Percentiles rank a stretch among this genome's conserved stretches.
Evolutionary conservation across 2,113 vertebrate species (phyloP).

Genomic region (Ranitomeya variabilis): DNA sequence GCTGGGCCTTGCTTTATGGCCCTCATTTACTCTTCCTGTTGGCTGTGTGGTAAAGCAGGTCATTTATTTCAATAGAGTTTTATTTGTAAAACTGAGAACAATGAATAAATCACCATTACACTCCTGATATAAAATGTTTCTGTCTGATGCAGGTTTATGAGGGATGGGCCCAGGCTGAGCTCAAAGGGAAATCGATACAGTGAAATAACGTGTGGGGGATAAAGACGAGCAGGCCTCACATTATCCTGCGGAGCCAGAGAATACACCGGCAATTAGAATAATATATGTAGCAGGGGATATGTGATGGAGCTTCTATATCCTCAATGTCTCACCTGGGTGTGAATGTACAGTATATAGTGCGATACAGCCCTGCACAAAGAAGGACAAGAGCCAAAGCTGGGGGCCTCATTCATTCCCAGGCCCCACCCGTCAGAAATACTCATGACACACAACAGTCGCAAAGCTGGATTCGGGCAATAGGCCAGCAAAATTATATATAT

Average conservation of each 20-base stretch:
- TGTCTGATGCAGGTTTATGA: conserved; percentile 9
- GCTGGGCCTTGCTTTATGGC: conserved; percentile 1
- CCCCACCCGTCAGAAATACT: background rate
- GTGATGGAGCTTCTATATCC: background rate
- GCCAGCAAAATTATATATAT: background rate
- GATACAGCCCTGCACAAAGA: background rate
- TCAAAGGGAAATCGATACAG: conserved; percentile 51
- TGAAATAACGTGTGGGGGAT: conserved; percentile 16
- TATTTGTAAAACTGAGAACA: conserved; percentile 32
- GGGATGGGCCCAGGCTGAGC: conserved; percentile 28
- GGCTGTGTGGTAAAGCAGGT: conserved; percentile 38
- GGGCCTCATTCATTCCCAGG: background rate
- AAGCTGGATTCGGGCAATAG: background rate
- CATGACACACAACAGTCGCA: background rate
- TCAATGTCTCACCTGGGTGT: background rate
- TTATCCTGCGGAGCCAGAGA: background rate
- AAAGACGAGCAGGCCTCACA: conserved; percentile 29
- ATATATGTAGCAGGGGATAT: background rate
- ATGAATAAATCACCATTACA: conserved; percentile 60
- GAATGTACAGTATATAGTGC: background rate
- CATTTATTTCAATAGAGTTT: conserved; percentile 55
- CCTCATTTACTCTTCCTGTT: conserved; percentile 29
- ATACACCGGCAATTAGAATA: conserved; percentile 2
- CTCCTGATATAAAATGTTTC: conserved; percentile 54
- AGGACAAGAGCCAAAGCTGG: background rate